Conservation (phyloP, 1,140 invertebrate species). For the Brachystomella parvula region DNA sequence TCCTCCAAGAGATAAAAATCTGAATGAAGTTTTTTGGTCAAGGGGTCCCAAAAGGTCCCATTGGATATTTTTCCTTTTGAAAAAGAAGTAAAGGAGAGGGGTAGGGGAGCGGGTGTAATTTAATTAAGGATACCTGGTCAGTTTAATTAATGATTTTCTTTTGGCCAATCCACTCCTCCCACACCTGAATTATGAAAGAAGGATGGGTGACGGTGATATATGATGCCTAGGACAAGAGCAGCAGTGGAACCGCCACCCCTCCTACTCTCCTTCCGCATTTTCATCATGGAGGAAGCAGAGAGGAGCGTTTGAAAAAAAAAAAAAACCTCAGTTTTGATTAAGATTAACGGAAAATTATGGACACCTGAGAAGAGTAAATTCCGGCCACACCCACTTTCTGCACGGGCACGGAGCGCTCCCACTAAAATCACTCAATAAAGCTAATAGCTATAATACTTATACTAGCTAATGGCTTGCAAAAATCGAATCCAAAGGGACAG, state of each 20-base stretch:
- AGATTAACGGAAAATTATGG: slow-evolving; percentile 1
- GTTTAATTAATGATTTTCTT: background rate
- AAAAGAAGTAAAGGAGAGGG: background rate
- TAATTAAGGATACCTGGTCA: background rate
- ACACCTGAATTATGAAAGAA: background rate
- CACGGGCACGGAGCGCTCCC: no score
- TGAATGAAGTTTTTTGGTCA: background rate
- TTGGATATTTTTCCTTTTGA: background rate
- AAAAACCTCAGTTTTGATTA: background rate
- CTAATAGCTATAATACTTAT: background rate
- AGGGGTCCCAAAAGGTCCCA: background rate
- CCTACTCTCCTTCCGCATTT: no score
- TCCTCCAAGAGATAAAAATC: background rate
- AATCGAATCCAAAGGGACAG: background rate
- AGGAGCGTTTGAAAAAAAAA: background rate
- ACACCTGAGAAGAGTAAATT: background rate
- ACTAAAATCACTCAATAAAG: background rate
- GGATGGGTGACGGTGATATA: background rate
- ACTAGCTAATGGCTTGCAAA: no score
- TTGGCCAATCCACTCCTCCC: background rate
- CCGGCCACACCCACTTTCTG: background rate
- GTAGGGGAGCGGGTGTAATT: background rate
- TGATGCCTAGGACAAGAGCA: background rate
- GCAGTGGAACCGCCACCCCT: no score
- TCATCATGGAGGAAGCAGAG: no score